phyloP scores from a whole-genome alignment of 2,888 invertebrate species.

The Melieria crassipennis region DNA sequence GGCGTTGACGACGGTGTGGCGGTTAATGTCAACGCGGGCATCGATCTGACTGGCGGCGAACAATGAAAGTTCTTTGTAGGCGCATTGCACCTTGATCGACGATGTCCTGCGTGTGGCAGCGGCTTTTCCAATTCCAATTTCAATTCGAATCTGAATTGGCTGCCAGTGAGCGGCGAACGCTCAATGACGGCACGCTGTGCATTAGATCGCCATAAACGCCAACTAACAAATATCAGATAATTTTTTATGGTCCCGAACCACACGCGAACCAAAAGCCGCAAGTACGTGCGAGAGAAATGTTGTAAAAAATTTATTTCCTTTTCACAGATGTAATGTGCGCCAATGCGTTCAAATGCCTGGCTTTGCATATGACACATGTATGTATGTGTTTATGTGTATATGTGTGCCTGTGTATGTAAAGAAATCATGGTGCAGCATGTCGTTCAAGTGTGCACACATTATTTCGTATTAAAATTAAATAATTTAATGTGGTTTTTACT shows the following conservation, averaged over 20 bases:
- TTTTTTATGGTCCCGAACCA: not conserved
- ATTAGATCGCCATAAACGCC: not conserved
- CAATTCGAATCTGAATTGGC: constrained; percentile 17
- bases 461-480: constrained; percentile 1
- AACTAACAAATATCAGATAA: not conserved
- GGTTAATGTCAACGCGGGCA: not conserved
- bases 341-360: not conserved
- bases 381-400: constrained; percentile 5
- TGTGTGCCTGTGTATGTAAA: constrained; percentile 4
- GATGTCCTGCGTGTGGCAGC: too few species aligned
- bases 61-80: not conserved
- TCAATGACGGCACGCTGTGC: not conserved
- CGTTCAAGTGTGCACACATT: not conserved
- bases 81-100: too few species aligned
- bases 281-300: not conserved
- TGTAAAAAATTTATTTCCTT: constrained; percentile 12
- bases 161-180: constrained; percentile 12
- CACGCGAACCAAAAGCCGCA: not conserved
- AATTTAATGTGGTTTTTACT: not conserved
- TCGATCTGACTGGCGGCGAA: constrained; percentile 9
- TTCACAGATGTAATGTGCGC: not conserved
- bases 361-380: constrained; percentile 6
- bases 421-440: constrained; percentile 3
- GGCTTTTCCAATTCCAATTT: not conserved
- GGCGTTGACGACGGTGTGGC: constrained; percentile 1